Evolutionary conservation across 2,797 vertebrate species (phyloP), one percentile per base, ranked within the genome.

Genomic region (Ceyx erithaca): DNA sequence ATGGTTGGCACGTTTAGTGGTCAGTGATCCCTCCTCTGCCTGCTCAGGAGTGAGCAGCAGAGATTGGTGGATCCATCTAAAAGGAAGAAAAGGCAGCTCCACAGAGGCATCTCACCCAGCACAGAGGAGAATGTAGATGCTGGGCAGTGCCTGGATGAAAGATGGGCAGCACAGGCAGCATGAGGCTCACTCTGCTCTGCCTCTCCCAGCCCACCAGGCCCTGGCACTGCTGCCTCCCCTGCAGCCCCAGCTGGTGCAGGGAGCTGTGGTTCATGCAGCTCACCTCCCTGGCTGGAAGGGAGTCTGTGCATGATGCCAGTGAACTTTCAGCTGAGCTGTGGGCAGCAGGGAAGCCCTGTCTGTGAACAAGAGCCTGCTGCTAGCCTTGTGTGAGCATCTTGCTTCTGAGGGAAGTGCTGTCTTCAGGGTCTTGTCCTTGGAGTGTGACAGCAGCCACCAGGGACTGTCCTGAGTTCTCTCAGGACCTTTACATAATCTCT

Each of bases 1-100:
- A 9, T 1, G 10, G 80, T 62, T 59, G 55, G 87, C 31, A 1
- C 79, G 6, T 78, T 95, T 90, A 75, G 87, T 78, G 46, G 84
- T 43, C 64, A 37, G 90, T 8, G 45, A 64, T 89, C 85, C 85
- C 70, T 67, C 71, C 46, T 25, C 68, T 70, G 52, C 83, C 69
- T 61, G 85, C 80, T 81, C 77, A 2, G 7, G 17, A 76, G 87
- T 6, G 72, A 80, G 35, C 7, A n/a, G 55, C 37, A 55, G 49
- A 64, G 10, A 10, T 41, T 25, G 59, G 69, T 6, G 15, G 89
- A 19, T 48, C 31, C n/a, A 26, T 25, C 69, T 63, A 8, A 0
- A 57, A 70, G 45, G 80, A 21, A 63, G 80, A 62, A 71, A 73
- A 14, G 13, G 69, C 52, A 78, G 84, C 87, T 69, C 64, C 52